phyloP scores from a whole-genome alignment of 2,113 vertebrate genomes.

The Lipophrys pholis region DNA sequence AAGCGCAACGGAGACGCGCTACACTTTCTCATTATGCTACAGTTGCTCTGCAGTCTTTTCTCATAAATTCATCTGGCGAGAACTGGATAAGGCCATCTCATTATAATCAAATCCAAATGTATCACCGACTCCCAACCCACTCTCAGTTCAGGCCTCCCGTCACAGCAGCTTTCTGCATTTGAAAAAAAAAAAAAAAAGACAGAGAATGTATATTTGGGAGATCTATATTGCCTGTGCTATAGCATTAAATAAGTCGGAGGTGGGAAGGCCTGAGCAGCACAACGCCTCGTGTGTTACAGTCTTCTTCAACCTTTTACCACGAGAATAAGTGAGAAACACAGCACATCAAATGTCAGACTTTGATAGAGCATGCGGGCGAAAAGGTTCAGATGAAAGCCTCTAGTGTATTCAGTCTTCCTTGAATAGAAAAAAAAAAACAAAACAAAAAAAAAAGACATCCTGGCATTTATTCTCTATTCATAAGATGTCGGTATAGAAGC shows the following conservation, averaged over 20 bases:
- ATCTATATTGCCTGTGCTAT: slow-evolving; percentile 4
- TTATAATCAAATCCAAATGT: slow-evolving; percentile 56
- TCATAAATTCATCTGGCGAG: slow-evolving; percentile 27
- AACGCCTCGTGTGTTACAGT: slow-evolving; percentile 29
- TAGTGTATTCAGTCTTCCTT: slow-evolving; percentile 51
- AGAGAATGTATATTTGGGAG: neutral
- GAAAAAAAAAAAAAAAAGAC: neutral
- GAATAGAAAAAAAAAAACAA: slow-evolving; percentile 35
- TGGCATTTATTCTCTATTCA: slow-evolving; percentile 77
- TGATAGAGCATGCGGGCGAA: slow-evolving; percentile 55
- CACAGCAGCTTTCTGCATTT: neutral
- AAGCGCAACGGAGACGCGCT: slow-evolving; percentile 54
- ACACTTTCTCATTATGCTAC: slow-evolving; percentile 57
- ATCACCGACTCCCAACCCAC: slow-evolving; percentile 13
- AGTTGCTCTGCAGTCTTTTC: slow-evolving; percentile 42
- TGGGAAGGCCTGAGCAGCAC: slow-evolving; percentile 27
- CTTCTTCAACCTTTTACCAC: slow-evolving; percentile 52
- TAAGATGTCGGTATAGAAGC: slow-evolving; percentile 57
- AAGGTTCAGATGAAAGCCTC: slow-evolving; percentile 62
- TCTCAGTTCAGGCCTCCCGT: slow-evolving; percentile 13
- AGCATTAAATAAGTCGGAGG: slow-evolving; percentile 21
- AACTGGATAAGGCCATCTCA: slow-evolving; percentile 45
- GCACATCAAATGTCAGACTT: slow-evolving; percentile 54
- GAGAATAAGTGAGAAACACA: slow-evolving; percentile 51
- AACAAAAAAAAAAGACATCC: slow-evolving; percentile 53